Percentiles rank a stretch among this genome's conserved stretches.
Conservation (phyloP, 2,888 invertebrate species). For the Hirtodrosophila alboralis region DNA sequence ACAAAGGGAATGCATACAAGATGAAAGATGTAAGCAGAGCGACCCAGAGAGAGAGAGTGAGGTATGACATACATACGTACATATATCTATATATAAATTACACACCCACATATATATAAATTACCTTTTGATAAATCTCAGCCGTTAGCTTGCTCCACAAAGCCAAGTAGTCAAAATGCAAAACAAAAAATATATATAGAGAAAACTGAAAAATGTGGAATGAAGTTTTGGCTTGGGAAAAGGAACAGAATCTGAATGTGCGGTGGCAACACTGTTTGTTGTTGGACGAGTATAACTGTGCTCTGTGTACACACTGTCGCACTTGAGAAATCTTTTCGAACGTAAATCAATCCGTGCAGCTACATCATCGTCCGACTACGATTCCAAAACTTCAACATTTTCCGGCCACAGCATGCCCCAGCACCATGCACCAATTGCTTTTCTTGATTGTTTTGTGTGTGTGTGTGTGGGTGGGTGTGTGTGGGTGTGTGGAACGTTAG, state of each 20-base stretch:
- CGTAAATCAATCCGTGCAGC: conserved; percentile 83
- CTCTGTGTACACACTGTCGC: conserved; percentile 58
- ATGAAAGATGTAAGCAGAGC: too few relatives aligned
- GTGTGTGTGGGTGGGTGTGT: conserved; percentile 10
- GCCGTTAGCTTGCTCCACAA: conserved; percentile 62
- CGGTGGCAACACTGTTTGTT: conserved; percentile 15
- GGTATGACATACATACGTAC: neutral
- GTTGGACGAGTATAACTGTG: conserved; percentile 28
- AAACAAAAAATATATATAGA: conserved; percentile 62
- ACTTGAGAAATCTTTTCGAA: conserved; percentile 84
- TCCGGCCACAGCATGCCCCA: conserved; percentile 28
- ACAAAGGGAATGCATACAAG: conserved; percentile 35
- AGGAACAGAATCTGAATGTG: conserved; percentile 10
- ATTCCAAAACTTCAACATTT: conserved; percentile 39
- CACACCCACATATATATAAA: conserved; percentile 82
- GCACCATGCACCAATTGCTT: conserved; percentile 57
- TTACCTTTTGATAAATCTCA: conserved; percentile 84
- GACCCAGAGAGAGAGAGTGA: neutral
- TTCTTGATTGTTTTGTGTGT: conserved; percentile 72
- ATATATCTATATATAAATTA: conserved; percentile 68
- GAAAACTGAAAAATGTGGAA: conserved; percentile 53
- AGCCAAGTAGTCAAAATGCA: conserved; percentile 39
- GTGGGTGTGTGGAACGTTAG: too few relatives aligned
- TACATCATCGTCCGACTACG: conserved; percentile 69
- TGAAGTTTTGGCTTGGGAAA: conserved; percentile 20